Evolutionary conservation across 2,888 invertebrate genomes (phyloP), one percentile per base, ranked within the genome.

Genomic region (Eupithecia centaureata): DNA sequence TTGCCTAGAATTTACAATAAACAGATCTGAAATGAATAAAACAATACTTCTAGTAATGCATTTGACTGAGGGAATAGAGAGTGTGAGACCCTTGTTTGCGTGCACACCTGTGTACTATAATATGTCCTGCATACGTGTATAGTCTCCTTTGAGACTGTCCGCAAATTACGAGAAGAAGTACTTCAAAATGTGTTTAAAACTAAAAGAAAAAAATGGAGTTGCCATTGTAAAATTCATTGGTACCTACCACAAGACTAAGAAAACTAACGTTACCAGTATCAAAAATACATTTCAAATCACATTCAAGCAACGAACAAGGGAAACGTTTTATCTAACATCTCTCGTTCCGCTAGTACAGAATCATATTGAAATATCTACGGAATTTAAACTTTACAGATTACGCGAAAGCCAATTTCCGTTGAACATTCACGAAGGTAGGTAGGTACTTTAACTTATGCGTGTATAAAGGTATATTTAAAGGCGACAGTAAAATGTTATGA

Each of bases 401-500:
- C 83, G 76, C 78, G 75, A 76, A 81, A 86, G 81, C 84, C 87
- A 86, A 88, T 88, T 86, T 89, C 88, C 87, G 79, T 78, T 82
- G 80, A 80, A 83, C 81, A 87, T 86, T 83, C 78, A 71, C 81
- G 80, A 8, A 47, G 22, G 47, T 22, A 22, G 52, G 8, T 56
- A 30, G 4, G 4, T 82, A 80, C 80, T 80, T 80, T 77, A 81
- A 82, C 79, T 79, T 79, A 79, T 80, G 74, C 77, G 76, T 76
- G 75, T 76, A 73, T 38, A 30, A 30, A 79, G 75, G 77, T 81
- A 80, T 83, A 79, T 76, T 79, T 84, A 83, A 58, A 83, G 82
- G 78, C 80, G 84, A 87, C 87, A 87, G 87, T 89, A 90, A 90
- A 91, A 90, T 83, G 87, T 88, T 90, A 90, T 89, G 87, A 87